These are phyloP conservation scores for Misgurnus anguillicaudatus DNA, from an alignment of 2,113 vertebrate species.

Conservation along the genomic window DNA sequence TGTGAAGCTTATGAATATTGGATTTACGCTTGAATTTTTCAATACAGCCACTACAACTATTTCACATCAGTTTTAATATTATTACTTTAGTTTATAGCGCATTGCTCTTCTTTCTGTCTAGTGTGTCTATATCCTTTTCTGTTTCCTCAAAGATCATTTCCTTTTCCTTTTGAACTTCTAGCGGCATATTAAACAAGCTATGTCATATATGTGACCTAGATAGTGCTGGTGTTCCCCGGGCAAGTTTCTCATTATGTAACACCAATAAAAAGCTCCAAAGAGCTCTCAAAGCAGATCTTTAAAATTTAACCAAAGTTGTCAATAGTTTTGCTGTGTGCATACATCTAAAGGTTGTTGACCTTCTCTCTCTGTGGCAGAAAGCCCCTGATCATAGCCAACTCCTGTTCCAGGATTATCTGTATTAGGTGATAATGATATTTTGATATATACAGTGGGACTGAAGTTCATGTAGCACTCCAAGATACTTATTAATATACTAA, in stretches of 20 bases:
- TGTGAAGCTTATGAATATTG: not conserved
- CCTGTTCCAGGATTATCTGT: no score
- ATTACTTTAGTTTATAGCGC: not conserved
- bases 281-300: no score
- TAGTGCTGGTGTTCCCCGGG: not conserved
- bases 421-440: no score
- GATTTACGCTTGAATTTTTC: no score
- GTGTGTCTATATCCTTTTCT: slow-evolving; percentile 8
- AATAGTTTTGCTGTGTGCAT: no score
- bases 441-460: no score
- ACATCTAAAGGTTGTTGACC: no score
- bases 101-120: not conserved
- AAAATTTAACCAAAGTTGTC: no score
- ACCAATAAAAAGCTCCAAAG: not conserved
- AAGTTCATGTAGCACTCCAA: no score
- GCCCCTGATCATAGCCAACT: no score
- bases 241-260: not conserved
- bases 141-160: slow-evolving; percentile 31
- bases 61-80: slow-evolving; percentile 8
- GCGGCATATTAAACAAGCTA: not conserved
- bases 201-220: not conserved
- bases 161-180: slow-evolving; percentile 12
- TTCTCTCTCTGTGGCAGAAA: no score
- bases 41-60: not conserved
- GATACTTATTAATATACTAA: no score